These are phyloP conservation scores for Catharus bicknelli DNA, from an alignment of 2,113 vertebrate genomes.

Conservation along the genomic window DNA sequence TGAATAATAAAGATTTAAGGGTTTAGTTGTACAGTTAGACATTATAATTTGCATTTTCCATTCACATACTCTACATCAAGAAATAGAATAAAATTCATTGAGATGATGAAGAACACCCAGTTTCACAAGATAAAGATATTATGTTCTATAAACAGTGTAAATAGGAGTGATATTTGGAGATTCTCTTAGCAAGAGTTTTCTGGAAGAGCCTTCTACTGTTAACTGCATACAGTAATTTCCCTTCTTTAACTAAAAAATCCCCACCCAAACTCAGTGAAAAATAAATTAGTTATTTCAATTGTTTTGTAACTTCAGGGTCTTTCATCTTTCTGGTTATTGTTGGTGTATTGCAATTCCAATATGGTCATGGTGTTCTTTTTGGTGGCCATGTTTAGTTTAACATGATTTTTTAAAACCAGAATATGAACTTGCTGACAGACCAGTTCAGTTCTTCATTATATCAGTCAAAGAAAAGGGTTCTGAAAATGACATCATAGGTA, in stretches of 20 bases:
- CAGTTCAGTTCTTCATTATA: neutral
- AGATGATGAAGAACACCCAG: neutral
- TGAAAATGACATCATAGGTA: neutral
- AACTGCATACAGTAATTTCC: neutral
- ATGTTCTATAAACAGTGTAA: neutral
- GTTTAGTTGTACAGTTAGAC: neutral
- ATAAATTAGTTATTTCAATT: neutral
- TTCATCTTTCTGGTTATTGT: neutral
- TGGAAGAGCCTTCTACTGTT: neutral
- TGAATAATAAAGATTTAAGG: neutral
- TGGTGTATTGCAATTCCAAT: neutral
- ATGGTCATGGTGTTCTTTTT: neutral
- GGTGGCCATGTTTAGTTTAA: neutral
- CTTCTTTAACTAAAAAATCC: neutral
- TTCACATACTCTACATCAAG: neutral
- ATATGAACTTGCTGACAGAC: neutral
- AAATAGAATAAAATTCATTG: neutral
- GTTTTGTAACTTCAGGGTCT: neutral
- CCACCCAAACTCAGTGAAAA: neutral
- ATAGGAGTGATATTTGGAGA: neutral
- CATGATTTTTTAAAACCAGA: neutral
- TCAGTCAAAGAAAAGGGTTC: neutral
- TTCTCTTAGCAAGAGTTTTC: neutral
- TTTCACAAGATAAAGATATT: neutral
- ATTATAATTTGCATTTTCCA: neutral